Conservation (phyloP, 2,888 invertebrate species). For the Coelogynopora nodosa region DNA sequence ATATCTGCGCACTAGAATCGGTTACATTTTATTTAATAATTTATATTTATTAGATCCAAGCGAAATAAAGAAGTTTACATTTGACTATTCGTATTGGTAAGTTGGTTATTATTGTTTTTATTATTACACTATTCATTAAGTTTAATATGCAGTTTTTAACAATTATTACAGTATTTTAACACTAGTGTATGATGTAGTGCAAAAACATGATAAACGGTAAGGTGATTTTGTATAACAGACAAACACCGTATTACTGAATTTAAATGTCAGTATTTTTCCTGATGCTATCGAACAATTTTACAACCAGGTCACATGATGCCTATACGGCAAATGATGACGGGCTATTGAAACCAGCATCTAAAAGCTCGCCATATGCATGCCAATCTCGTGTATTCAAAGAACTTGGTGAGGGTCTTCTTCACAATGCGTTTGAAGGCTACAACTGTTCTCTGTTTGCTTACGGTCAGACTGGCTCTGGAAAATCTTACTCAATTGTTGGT, state of each 20-base stretch:
- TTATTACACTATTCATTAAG: no score
- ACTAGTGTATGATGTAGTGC: no score
- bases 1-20: no score
- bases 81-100: neutral
- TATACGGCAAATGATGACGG: constrained; percentile 54
- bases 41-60: constrained; percentile 43
- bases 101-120: neutral
- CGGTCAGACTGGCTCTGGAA: constrained; percentile 63
- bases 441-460: constrained; percentile 62
- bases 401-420: constrained; percentile 60
- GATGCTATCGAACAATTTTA: no score
- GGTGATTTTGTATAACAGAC: constrained; percentile 3
- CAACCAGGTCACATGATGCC: constrained; percentile 63
- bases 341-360: constrained; percentile 51
- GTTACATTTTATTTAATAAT: no score
- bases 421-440: constrained; percentile 62
- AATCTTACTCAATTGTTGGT: constrained; percentile 63
- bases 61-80: neutral
- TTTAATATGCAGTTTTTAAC: neutral
- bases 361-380: constrained; percentile 57
- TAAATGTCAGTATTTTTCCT: constrained; percentile 42
- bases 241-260: neutral
- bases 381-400: constrained; percentile 60
- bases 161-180: no score
- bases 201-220: neutral